Evolutionary conservation across 2,888 invertebrate species (phyloP).

Genomic region (Scotopteryx bipunctaria): DNA sequence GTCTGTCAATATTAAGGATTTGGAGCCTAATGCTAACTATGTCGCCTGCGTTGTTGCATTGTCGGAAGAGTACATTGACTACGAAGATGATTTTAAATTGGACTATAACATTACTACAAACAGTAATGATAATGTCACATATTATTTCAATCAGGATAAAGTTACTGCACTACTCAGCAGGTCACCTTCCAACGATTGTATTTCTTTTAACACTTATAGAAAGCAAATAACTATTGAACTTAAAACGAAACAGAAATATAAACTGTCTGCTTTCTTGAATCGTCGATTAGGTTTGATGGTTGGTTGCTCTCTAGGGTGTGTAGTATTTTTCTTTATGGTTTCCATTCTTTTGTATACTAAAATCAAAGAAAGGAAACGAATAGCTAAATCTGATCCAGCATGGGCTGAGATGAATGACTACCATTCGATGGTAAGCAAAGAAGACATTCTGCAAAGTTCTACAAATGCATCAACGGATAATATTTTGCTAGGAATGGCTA

Average conservation of each 20-base stretch:
- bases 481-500: constrained; percentile 75
- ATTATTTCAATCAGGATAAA: constrained; percentile 63
- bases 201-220: constrained; percentile 70
- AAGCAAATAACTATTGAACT: constrained; percentile 56
- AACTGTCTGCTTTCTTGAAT: constrained; percentile 64
- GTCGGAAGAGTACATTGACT: constrained; percentile 61
- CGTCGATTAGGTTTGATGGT: constrained; percentile 76
- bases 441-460: constrained; percentile 72
- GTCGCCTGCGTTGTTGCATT: constrained; percentile 69
- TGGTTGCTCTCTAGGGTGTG: constrained; percentile 72
- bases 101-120: constrained; percentile 52
- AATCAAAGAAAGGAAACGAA: constrained; percentile 75
- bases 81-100: constrained; percentile 48
- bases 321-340: constrained; percentile 78
- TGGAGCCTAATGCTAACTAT: constrained; percentile 66
- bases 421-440: constrained; percentile 76
- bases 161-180: constrained; percentile 66
- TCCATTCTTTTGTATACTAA: constrained; percentile 74
- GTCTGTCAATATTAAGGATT: constrained; percentile 62
- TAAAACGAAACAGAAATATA: constrained; percentile 59
- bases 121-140: constrained; percentile 55
- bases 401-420: constrained; percentile 80
- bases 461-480: constrained; percentile 78
- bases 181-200: constrained; percentile 74
- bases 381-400: constrained; percentile 73